These are phyloP conservation scores for Nannospalax galili DNA, from an alignment of 2,113 vertebrate species.

Conservation along the genomic window DNA sequence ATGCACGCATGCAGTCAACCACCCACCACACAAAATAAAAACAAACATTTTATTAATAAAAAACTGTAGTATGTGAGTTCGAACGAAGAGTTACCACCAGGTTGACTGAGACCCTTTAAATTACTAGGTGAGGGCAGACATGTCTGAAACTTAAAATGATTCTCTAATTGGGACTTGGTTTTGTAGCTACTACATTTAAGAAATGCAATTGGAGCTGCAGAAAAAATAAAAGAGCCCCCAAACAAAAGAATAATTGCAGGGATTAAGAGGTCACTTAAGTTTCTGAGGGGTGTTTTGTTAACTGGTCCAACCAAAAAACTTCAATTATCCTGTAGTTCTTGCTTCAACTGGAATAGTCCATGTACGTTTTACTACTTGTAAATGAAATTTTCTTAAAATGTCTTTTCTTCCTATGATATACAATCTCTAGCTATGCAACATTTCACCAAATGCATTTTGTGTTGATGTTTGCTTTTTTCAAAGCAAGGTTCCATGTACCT, in stretches of 20 bases:
- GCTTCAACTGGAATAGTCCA: not conserved
- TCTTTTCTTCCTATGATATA: not conserved
- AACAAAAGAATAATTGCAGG: not conserved
- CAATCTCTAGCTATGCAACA: no score
- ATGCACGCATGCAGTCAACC: no score
- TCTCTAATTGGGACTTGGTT: not conserved
- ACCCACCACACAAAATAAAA: no score
- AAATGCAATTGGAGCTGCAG: not conserved
- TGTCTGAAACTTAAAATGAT: slow-evolving; percentile 3
- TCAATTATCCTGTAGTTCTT: not conserved
- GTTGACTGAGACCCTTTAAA: not conserved
- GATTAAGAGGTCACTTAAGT: not conserved
- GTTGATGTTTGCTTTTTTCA: not conserved
- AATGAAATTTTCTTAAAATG: not conserved
- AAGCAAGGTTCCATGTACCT: not conserved
- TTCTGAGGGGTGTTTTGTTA: not conserved
- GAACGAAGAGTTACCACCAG: not conserved
- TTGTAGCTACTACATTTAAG: not conserved
- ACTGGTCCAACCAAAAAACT: not conserved
- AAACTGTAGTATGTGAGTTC: not conserved
- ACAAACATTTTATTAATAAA: no score
- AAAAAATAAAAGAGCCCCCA: not conserved
- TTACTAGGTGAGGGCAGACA: not conserved
- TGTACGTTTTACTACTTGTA: not conserved
- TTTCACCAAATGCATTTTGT: no score